phyloP scores from a whole-genome alignment of 2,797 vertebrate genomes.

The Melanotaenia nigrans region DNA sequence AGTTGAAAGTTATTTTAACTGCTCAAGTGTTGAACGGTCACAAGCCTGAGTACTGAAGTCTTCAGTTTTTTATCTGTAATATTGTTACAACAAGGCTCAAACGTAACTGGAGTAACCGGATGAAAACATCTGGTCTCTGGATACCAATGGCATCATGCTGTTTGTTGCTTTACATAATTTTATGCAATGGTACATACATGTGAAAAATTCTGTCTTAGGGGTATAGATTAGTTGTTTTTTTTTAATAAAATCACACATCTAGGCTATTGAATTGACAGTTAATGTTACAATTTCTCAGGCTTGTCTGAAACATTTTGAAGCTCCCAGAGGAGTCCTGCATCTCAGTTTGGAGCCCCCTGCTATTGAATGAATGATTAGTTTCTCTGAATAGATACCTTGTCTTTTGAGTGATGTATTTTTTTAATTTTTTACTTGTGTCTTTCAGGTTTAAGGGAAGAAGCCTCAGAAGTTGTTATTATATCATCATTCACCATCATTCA shows the following conservation, averaged over 20 bases:
- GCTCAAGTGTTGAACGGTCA: background rate
- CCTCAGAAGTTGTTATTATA: background rate
- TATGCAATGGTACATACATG: background rate
- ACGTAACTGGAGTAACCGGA: background rate
- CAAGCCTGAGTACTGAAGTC: background rate
- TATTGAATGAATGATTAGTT: background rate
- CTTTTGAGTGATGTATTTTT: background rate
- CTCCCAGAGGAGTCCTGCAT: background rate
- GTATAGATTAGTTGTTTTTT: background rate
- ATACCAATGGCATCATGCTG: background rate
- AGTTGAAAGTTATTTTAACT: background rate
- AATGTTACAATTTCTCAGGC: background rate
- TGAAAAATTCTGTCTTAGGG: background rate
- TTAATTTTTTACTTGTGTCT: conserved; percentile 26
- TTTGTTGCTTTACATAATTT: background rate
- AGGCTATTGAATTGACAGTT: too few relatives aligned
- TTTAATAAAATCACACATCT: background rate
- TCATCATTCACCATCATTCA: background rate
- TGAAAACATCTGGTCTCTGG: background rate
- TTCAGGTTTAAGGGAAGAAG: conserved; percentile 58
- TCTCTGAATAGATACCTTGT: background rate
- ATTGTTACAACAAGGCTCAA: background rate
- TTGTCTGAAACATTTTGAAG: background rate
- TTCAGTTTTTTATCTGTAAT: background rate
- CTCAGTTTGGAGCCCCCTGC: background rate